These are phyloP conservation scores for Hemaris fuciformis DNA, from an alignment of 2,888 invertebrate species.

Conservation along the genomic window DNA sequence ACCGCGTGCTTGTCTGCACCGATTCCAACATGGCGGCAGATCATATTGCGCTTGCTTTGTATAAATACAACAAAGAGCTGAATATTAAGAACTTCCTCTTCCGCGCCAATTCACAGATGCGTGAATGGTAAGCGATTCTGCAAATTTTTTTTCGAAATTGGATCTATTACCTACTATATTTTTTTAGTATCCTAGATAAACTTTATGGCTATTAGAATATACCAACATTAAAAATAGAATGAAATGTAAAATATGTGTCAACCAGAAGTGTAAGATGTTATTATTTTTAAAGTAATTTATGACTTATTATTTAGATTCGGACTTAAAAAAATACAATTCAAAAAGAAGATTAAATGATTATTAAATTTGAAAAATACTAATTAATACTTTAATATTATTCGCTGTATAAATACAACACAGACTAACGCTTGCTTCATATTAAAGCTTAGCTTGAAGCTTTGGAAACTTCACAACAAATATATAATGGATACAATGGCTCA, in stretches of 20 bases:
- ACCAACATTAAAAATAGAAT: too few species aligned
- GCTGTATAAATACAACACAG: not conserved
- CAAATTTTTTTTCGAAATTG: not conserved
- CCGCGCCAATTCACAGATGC: slow-evolving; percentile 52
- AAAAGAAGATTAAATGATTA: too few species aligned
- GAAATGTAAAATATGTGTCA: too few species aligned
- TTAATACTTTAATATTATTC: too few species aligned
- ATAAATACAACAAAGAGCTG: slow-evolving; percentile 44
- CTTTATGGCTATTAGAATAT: too few species aligned
- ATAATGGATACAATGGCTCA: not conserved
- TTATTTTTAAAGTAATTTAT: too few species aligned
- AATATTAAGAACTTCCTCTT: slow-evolving; percentile 52
- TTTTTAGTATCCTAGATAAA: too few species aligned
- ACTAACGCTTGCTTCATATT: not conserved
- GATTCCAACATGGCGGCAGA: slow-evolving; percentile 57
- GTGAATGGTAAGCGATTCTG: slow-evolving; percentile 51
- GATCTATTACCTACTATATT: too few species aligned
- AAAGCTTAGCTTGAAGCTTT: not conserved
- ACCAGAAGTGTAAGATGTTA: too few species aligned
- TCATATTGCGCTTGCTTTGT: slow-evolving; percentile 46
- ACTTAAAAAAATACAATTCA: too few species aligned
- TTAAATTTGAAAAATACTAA: too few species aligned
- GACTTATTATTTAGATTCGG: too few species aligned
- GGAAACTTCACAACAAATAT: not conserved
- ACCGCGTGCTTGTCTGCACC: slow-evolving; percentile 47